These are phyloP conservation scores for Ceyx melanurus DNA, from an alignment of 2,113 vertebrate genomes.

Conservation along the genomic window DNA sequence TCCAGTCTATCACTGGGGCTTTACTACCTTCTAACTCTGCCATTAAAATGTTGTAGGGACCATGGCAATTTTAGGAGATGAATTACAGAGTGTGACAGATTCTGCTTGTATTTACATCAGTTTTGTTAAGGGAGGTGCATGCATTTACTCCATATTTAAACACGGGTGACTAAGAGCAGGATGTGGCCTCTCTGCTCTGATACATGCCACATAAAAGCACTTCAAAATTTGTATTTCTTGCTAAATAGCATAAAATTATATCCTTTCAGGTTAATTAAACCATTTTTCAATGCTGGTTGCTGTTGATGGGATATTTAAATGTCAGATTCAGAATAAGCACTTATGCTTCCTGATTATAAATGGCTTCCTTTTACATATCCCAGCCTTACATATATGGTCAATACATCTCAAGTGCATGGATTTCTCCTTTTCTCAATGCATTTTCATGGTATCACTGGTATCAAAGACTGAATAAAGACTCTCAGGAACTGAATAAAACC, in stretches of 20 bases:
- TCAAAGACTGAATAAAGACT: background rate
- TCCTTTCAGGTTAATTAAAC: constrained; percentile 66
- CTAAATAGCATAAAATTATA: constrained; percentile 64
- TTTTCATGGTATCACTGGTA: background rate
- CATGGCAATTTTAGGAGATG: background rate
- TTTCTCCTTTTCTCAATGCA: background rate
- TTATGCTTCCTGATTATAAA: constrained; percentile 28
- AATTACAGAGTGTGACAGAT: background rate
- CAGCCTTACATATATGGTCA: background rate
- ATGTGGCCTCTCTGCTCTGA: background rate
- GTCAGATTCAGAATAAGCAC: constrained; percentile 26
- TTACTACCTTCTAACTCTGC: background rate
- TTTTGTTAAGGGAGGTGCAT: background rate
- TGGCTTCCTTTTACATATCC: constrained; percentile 27
- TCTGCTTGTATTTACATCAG: background rate
- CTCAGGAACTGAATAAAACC: background rate
- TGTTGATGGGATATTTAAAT: constrained; percentile 42
- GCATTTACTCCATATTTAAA: background rate
- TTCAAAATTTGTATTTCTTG: constrained; percentile 52
- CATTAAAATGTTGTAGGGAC: background rate
- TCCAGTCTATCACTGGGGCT: background rate
- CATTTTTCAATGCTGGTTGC: constrained; percentile 10
- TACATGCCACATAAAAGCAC: background rate
- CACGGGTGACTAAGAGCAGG: background rate
- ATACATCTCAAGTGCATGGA: background rate